A percentile compares a stretch with the other conserved stretches of the same genome.
Evolutionary conservation across 2,113 vertebrate genomes (phyloP).

Genomic region (Hoplias malabaricus): DNA sequence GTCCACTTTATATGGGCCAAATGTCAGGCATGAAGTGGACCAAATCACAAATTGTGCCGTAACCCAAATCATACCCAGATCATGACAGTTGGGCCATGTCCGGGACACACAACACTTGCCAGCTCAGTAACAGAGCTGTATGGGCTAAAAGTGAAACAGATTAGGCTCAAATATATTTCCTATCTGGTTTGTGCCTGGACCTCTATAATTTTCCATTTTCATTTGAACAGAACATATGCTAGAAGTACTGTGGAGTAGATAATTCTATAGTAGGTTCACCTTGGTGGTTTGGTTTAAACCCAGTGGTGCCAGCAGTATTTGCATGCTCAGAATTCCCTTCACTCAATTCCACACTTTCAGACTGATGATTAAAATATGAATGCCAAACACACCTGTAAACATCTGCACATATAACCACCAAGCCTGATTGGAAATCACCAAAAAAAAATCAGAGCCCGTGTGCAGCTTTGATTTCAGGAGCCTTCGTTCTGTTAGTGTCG

Average conservation of each 20-base stretch:
- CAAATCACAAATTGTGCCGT: too few relatives aligned
- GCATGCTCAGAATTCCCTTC: not conserved
- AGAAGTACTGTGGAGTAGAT: not conserved
- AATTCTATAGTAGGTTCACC: not conserved
- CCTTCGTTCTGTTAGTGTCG: not conserved
- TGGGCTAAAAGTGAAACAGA: too few relatives aligned
- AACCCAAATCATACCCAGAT: too few relatives aligned
- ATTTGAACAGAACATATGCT: not conserved
- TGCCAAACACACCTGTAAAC: not conserved
- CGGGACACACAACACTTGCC: too few relatives aligned
- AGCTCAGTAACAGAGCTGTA: too few relatives aligned
- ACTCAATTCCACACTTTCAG: not conserved
- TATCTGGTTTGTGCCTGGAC: conserved; percentile 6
- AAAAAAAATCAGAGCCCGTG: not conserved
- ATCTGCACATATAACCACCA: not conserved
- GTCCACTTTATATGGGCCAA: too few relatives aligned
- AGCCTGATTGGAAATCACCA: not conserved
- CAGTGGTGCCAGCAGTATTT: not conserved
- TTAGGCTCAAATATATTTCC: too few relatives aligned
- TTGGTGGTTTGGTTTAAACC: not conserved
- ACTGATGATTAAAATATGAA: not conserved
- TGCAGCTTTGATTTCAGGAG: not conserved
- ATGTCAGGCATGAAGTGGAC: too few relatives aligned
- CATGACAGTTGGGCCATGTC: too few relatives aligned
- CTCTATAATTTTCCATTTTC: conserved; percentile 15